Conservation (phyloP, 1,140 invertebrate genomes). For the Heterodera schachtii region DNA sequence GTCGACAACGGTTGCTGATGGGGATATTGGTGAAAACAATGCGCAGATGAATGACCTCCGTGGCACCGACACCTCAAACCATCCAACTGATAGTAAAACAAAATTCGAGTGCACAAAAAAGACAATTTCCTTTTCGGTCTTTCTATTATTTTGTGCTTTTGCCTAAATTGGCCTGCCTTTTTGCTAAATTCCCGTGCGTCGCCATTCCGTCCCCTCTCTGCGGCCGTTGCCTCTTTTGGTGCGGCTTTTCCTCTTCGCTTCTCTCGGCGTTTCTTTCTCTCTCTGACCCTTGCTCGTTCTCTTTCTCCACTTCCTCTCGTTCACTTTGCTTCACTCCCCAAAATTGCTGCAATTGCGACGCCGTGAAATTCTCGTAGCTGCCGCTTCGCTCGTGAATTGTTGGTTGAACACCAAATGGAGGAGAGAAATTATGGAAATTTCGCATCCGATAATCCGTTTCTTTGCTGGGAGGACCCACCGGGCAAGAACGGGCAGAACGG, state of each 20-base stretch:
- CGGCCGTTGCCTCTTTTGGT: background rate
- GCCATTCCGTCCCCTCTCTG: background rate
- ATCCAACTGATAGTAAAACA: too few species aligned
- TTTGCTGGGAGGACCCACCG: background rate
- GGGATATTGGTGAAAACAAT: background rate
- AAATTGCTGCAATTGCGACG: background rate
- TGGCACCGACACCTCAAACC: too few species aligned
- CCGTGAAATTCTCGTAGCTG: slow-evolving; percentile 3
- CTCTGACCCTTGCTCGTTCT: background rate
- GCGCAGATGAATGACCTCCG: background rate
- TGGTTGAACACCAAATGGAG: background rate
- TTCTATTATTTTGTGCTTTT: background rate
- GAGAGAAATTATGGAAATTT: background rate
- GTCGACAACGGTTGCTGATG: background rate
- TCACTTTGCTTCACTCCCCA: background rate
- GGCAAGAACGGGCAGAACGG: background rate
- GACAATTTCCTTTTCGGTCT: background rate
- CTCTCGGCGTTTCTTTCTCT: background rate
- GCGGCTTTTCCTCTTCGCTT: background rate
- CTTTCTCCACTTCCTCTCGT: background rate
- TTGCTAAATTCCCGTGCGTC: background rate
- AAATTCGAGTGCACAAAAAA: too few species aligned
- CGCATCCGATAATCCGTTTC: background rate
- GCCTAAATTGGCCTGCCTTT: background rate
- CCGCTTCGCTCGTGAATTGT: slow-evolving; percentile 9